These are phyloP conservation scores for Hemibagrus guttatus DNA, from an alignment of 2,797 vertebrate genomes.

Conservation along the genomic window DNA sequence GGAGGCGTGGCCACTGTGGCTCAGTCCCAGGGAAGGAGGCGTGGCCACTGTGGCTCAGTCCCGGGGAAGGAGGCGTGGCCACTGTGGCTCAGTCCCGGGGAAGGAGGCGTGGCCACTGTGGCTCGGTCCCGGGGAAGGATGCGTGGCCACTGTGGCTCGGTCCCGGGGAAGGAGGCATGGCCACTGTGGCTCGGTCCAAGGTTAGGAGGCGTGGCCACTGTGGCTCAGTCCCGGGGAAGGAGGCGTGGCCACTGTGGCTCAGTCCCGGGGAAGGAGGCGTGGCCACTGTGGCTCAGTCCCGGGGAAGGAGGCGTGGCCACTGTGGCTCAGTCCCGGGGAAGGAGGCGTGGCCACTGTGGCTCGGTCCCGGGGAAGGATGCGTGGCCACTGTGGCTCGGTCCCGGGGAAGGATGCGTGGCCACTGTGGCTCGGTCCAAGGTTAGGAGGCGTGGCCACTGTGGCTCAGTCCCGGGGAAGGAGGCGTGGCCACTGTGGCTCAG, in stretches of 20 bases:
- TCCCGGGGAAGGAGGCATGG: background rate
- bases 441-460: too few relatives aligned
- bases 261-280: background rate
- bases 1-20: background rate
- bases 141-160: background rate
- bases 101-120: background rate
- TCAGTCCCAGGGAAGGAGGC: background rate
- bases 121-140: background rate
- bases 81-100: background rate
- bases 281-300: background rate
- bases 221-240: background rate
- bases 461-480: background rate
- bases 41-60: background rate
- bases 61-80: background rate
- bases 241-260: background rate
- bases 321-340: background rate
- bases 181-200: background rate
- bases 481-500: background rate
- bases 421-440: background rate
- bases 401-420: background rate
- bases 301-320: background rate
- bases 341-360: background rate
- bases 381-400: background rate
- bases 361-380: background rate
- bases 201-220: background rate